Conservation (phyloP, 1,140 invertebrate species). For the Drosophila miranda region DNA sequence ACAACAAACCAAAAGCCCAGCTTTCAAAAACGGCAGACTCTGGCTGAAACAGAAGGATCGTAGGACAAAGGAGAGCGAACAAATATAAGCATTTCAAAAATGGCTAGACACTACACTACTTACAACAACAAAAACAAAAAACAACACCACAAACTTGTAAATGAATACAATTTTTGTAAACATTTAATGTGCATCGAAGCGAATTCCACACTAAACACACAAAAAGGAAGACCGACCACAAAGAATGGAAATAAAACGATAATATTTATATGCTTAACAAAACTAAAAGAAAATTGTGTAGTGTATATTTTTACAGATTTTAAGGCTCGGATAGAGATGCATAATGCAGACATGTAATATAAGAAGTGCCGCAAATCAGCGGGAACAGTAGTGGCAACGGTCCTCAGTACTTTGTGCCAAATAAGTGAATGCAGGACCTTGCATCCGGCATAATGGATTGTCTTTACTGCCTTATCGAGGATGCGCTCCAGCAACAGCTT, state of each 20-base stretch:
- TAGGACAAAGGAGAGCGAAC: slow-evolving; percentile 30
- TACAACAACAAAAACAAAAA: slow-evolving; percentile 11
- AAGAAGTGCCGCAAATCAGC: no score
- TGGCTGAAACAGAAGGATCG: slow-evolving; percentile 1
- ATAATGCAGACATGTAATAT: no score
- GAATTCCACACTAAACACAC: slow-evolving; percentile 37
- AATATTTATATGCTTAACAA: slow-evolving; percentile 75
- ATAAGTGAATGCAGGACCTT: no score
- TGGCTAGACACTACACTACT: slow-evolving; percentile 45
- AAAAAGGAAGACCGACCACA: slow-evolving; percentile 19
- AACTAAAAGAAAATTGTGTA: slow-evolving; percentile 36
- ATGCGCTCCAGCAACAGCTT: no score
- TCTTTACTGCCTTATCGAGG: no score
- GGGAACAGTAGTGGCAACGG: no score
- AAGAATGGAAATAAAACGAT: slow-evolving; percentile 25
- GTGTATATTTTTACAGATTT: neutral
- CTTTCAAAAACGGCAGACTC: slow-evolving; percentile 4
- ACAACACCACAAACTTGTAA: slow-evolving; percentile 49
- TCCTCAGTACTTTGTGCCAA: no score
- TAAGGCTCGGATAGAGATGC: slow-evolving; percentile 25
- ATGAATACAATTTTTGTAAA: slow-evolving; percentile 73
- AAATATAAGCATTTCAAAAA: slow-evolving; percentile 68
- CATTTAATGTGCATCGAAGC: slow-evolving; percentile 44
- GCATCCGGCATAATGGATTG: no score
- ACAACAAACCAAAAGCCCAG: slow-evolving; percentile 12